A percentile compares a stretch with the other conserved stretches of the same genome.
phyloP scores from a whole-genome alignment of 1,140 invertebrate species.

The Ceratosolen fusciceps region DNA sequence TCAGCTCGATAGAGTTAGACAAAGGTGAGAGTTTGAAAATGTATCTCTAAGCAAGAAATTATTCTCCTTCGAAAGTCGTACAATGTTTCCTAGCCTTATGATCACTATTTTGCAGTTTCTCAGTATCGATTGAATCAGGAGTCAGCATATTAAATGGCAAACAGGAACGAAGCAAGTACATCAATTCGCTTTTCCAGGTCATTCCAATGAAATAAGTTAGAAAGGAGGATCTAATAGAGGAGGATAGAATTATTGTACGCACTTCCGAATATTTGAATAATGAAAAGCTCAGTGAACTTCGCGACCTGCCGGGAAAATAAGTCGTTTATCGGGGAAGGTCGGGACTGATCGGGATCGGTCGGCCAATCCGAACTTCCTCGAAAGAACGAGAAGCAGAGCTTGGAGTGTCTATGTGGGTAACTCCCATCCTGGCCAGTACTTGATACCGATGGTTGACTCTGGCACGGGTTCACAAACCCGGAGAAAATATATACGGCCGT shows the following conservation, averaged over 20 bases:
- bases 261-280: neutral
- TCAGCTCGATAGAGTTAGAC: too few species aligned
- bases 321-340: constrained; percentile 31
- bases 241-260: too few species aligned
- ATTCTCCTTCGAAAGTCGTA: too few species aligned
- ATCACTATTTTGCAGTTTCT: too few species aligned
- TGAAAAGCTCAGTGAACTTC: constrained; percentile 26
- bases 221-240: too few species aligned
- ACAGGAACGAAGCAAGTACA: too few species aligned
- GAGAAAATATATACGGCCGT: neutral
- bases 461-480: neutral
- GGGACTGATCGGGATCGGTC: neutral
- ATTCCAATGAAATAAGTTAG: neutral
- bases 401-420: neutral
- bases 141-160: too few species aligned
- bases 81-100: too few species aligned
- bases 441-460: constrained; percentile 9
- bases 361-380: neutral
- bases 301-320: constrained; percentile 25
- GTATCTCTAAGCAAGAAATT: too few species aligned
- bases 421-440: neutral
- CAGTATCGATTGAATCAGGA: too few species aligned
- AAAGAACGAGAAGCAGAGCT: constrained; percentile 15
- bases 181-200: neutral
- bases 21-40: too few species aligned